phyloP scores from a whole-genome alignment of 1,140 invertebrate genomes.

The Tetragnatha versicolor region DNA sequence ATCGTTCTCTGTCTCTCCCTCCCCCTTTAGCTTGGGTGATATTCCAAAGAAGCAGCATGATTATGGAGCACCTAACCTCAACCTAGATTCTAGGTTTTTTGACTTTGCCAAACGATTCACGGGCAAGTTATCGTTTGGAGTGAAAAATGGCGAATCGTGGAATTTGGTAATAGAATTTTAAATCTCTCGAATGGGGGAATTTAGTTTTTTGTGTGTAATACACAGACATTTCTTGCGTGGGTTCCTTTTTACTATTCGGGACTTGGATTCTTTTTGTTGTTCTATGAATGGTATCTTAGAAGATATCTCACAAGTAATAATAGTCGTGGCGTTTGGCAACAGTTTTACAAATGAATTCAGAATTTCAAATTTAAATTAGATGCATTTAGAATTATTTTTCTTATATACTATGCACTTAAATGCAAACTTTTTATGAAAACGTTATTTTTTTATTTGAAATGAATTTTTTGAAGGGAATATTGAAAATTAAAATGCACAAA shows the following conservation, averaged over 20 bases:
- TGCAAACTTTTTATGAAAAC: no score
- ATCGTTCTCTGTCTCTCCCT: not conserved
- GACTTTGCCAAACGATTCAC: not conserved
- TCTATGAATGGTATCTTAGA: no score
- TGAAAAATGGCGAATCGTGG: not conserved
- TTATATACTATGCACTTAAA: no score
- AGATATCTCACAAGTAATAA: no score
- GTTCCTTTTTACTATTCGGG: not conserved
- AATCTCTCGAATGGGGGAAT: not conserved
- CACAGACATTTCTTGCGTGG: not conserved
- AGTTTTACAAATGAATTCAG: no score
- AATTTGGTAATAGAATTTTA: not conserved
- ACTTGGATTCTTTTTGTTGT: not conserved
- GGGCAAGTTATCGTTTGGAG: not conserved
- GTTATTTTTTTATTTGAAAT: no score
- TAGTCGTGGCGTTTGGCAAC: no score
- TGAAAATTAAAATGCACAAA: no score
- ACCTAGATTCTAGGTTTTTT: conserved; percentile 17
- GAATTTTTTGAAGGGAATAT: no score
- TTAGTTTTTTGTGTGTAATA: not conserved
- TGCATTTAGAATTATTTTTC: no score
- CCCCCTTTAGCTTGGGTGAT: conserved; percentile 5
- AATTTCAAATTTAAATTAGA: no score
- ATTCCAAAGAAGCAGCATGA: conserved; percentile 1
- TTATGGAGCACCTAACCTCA: conserved; percentile 31